Evolutionary conservation across 2,888 invertebrate genomes (phyloP).

Genomic region (Griposia aprilina): DNA sequence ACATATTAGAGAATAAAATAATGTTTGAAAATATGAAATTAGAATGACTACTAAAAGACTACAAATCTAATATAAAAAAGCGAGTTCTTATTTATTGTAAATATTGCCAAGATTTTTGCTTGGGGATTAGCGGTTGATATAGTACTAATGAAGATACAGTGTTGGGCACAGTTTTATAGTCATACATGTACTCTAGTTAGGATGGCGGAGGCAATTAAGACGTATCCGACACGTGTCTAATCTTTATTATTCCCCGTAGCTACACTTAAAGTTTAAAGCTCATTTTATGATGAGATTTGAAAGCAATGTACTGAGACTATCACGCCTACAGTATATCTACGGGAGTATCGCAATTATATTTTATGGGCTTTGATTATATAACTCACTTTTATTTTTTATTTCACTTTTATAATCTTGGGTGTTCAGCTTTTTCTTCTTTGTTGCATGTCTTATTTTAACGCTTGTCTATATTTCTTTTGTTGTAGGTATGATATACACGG

Average conservation of each 20-base stretch:
- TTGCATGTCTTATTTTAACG: constrained; percentile 85
- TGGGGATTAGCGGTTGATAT: neutral
- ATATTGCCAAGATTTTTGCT: neutral
- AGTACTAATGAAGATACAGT: neutral
- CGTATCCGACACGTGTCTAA: neutral
- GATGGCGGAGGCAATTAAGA: no score
- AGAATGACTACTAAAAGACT: neutral
- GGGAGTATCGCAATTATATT: neutral
- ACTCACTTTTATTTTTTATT: neutral
- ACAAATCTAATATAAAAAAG: neutral
- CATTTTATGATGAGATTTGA: neutral
- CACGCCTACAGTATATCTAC: neutral
- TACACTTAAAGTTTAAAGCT: neutral
- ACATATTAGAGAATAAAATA: neutral
- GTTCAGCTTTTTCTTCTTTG: constrained; percentile 67
- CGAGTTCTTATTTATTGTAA: neutral
- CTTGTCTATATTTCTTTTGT: constrained; percentile 88
- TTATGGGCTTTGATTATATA: neutral
- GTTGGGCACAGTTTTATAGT: neutral
- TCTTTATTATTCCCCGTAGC: no score
- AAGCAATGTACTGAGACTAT: neutral
- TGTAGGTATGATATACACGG: constrained; percentile 88
- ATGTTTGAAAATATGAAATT: neutral
- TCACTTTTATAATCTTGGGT: constrained; percentile 32
- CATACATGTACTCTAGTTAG: neutral